Conservation (phyloP, 2,113 vertebrate genomes). For the Ia io region DNA sequence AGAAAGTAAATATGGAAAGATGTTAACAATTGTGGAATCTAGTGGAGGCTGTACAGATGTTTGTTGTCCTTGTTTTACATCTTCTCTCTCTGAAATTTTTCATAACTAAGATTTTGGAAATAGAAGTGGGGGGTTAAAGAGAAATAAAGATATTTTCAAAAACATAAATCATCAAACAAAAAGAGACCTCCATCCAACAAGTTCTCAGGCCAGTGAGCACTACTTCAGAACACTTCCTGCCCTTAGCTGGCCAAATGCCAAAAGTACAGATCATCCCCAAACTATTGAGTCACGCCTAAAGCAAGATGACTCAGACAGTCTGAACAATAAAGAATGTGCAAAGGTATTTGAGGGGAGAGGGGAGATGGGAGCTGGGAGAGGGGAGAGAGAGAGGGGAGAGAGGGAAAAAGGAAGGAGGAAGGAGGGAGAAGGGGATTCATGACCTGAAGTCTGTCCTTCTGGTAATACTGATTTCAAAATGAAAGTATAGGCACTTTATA, state of each 20-base stretch:
- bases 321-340: not conserved
- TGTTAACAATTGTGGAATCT: not conserved
- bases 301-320: not conserved
- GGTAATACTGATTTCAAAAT: not conserved
- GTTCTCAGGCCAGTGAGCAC: not conserved
- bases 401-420: not conserved
- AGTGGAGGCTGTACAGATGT: not conserved
- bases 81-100: not conserved
- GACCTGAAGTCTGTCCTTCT: not conserved
- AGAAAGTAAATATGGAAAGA: not conserved
- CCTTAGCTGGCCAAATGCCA: not conserved
- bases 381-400: no score
- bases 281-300: not conserved
- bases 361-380: no score
- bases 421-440: not conserved
- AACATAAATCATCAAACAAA: not conserved
- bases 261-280: not conserved
- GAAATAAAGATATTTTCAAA: conserved; percentile 2
- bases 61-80: not conserved
- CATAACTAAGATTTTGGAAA: not conserved
- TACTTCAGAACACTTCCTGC: not conserved
- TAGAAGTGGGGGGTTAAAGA: not conserved
- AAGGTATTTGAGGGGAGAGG: not conserved
- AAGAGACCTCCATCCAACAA: not conserved
- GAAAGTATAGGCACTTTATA: not conserved